These are phyloP conservation scores for Poecile montanus DNA, from an alignment of 2,797 vertebrate genomes.

Conservation along the genomic window DNA sequence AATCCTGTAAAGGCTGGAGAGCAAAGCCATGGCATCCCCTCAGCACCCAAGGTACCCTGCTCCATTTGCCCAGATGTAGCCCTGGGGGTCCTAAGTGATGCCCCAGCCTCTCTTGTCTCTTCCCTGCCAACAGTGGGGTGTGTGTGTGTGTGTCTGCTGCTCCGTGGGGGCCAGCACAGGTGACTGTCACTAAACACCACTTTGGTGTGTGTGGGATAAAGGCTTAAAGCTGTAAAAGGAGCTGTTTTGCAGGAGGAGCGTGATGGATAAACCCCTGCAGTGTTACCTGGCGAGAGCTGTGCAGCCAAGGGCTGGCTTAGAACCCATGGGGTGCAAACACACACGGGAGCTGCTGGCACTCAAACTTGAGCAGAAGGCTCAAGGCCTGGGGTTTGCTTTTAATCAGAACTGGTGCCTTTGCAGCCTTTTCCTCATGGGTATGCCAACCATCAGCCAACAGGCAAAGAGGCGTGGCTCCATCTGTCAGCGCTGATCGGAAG, in stretches of 20 bases:
- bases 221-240: not conserved
- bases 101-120: not conserved
- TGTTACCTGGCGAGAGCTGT: not conserved
- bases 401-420: not conserved
- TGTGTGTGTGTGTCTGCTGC: not conserved
- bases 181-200: not conserved
- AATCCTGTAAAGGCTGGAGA: not conserved
- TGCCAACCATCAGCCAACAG: not conserved
- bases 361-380: not conserved
- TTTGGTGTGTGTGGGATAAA: not conserved
- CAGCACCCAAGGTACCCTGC: not conserved
- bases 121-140: not conserved
- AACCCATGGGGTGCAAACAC: not conserved
- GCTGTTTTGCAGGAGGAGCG: not conserved
- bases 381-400: not conserved
- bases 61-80: fast-evolving
- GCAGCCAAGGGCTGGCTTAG: not conserved
- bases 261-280: not conserved
- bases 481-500: not conserved
- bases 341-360: not conserved
- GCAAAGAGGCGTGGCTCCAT: not conserved
- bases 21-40: not conserved
- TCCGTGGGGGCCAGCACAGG: not conserved
- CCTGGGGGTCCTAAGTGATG: fast-evolving
- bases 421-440: not conserved